Conservation (phyloP, 92 coral and sea anemone genomes). For the Zoanthus gigantus region DNA sequence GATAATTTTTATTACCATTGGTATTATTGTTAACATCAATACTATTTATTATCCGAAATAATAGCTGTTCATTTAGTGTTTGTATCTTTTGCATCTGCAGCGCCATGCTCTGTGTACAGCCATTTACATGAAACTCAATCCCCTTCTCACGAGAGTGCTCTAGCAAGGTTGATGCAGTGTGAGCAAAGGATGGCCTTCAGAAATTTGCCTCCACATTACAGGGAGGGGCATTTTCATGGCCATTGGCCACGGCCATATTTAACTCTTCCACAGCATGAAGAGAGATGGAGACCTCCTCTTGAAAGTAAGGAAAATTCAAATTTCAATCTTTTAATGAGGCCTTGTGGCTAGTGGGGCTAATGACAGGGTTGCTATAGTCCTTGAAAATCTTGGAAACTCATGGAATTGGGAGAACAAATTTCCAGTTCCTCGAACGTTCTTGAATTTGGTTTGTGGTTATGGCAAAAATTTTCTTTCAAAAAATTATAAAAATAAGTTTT, state of each 20-base stretch:
- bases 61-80: background rate
- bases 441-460: too few relatives aligned
- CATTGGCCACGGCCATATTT: slow-evolving; percentile 74
- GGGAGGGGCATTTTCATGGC: slow-evolving; percentile 74
- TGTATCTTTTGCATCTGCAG: background rate
- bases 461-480: too few relatives aligned
- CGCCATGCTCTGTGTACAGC: slow-evolving; percentile 30
- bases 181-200: slow-evolving; percentile 82
- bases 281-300: slow-evolving; percentile 70
- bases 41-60: too few relatives aligned
- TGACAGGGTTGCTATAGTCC: too few relatives aligned
- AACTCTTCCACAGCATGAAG: slow-evolving; percentile 76
- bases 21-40: too few relatives aligned
- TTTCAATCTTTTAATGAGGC: too few relatives aligned
- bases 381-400: too few relatives aligned
- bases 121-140: slow-evolving; percentile 49
- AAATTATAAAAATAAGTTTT: too few relatives aligned
- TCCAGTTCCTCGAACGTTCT: too few relatives aligned
- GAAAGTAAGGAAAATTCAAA: background rate
- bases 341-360: too few relatives aligned
- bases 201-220: slow-evolving; percentile 66
- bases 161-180: slow-evolving; percentile 92
- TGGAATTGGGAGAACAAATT: too few relatives aligned
- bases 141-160: slow-evolving; percentile 80
- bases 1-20: too few relatives aligned